Evolutionary conservation across 2,888 invertebrate genomes (phyloP).

Genomic region (Rhogogaster chlorosoma): DNA sequence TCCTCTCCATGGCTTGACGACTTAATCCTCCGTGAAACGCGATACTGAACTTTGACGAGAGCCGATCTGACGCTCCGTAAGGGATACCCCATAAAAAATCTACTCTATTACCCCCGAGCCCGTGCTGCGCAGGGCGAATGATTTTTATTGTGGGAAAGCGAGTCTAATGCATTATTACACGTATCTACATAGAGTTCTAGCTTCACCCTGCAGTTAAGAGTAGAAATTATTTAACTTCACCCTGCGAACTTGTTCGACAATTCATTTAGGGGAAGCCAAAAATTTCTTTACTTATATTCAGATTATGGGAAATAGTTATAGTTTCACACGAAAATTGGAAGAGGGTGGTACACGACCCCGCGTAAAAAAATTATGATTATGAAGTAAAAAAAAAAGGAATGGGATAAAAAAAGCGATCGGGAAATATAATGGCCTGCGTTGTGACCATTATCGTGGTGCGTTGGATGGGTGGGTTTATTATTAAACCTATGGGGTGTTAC

Average conservation of each 20-base stretch:
- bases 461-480: slow-evolving; percentile 17
- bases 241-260: neutral
- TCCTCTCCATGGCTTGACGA: slow-evolving; percentile 63
- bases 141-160: slow-evolving; percentile 48
- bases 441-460: slow-evolving; percentile 6
- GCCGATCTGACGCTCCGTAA: slow-evolving; percentile 67
- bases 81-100: slow-evolving; percentile 66
- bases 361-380: neutral
- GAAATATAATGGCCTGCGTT: neutral
- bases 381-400: neutral
- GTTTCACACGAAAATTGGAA: slow-evolving; percentile 25
- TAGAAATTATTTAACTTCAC: neutral
- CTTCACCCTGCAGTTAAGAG: neutral
- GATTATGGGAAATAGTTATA: neutral
- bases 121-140: slow-evolving; percentile 2
- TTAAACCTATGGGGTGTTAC: slow-evolving; percentile 1
- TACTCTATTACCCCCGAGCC: slow-evolving; percentile 41
- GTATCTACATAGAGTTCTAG: neutral
- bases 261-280: neutral
- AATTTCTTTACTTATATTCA: too few relatives aligned
- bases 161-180: neutral
- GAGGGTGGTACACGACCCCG: neutral
- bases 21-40: slow-evolving; percentile 70
- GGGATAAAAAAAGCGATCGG: neutral
- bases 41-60: slow-evolving; percentile 70